A percentile compares a stretch with the other conserved stretches of the same genome.
Conservation (phyloP, 2,113 vertebrate genomes). For the Hystrix cristata region DNA sequence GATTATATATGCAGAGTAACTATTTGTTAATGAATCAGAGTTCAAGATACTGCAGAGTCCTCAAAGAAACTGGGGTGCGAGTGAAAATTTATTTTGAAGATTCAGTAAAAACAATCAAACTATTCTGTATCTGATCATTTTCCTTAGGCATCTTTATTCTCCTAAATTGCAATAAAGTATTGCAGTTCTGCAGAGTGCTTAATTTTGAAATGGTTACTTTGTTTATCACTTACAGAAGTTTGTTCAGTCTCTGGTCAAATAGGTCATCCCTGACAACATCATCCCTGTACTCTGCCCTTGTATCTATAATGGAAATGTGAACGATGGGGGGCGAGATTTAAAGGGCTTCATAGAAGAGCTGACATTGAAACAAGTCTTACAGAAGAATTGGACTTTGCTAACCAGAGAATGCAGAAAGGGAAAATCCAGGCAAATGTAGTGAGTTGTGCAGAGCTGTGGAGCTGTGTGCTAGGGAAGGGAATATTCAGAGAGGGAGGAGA, state of each 20-base stretch:
- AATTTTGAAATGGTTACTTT: conserved; percentile 44
- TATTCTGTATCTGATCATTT: not conserved
- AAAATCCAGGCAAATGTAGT: not conserved
- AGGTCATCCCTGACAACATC: not conserved
- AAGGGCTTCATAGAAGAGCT: not conserved
- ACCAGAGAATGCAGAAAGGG: not conserved
- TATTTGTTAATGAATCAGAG: conserved; percentile 47
- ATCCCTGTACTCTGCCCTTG: not conserved
- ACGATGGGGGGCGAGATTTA: not conserved
- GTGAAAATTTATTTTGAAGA: not conserved
- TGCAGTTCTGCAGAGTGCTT: not conserved
- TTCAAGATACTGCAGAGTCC: not conserved
- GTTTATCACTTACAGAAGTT: not conserved
- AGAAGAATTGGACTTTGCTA: not conserved
- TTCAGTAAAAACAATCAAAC: conserved; percentile 4
- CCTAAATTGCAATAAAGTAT: not conserved
- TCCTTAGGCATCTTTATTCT: not conserved
- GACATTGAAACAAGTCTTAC: not conserved
- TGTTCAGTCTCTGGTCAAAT: conserved; percentile 39
- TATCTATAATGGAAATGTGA: not conserved
- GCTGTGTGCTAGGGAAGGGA: not conserved
- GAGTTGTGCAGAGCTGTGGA: not conserved
- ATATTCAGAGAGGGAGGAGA: not conserved
- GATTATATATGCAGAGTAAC: not conserved
- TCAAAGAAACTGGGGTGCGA: not conserved